Base-by-base conservation (phyloP, 1,140 invertebrate species). In the Ceratosolen fusciceps region DNA sequence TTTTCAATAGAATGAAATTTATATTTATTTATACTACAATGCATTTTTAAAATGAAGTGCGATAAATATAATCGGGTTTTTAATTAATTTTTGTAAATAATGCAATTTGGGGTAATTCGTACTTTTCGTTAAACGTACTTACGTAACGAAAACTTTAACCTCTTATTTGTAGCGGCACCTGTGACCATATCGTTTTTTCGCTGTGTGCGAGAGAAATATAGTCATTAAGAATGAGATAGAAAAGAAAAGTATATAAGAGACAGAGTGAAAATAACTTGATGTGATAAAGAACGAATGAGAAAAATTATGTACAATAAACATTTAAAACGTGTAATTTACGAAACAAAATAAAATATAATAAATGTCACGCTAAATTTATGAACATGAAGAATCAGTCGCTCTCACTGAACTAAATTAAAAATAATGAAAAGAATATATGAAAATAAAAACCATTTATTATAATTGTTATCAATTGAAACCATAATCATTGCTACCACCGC, bases 11-110 rank as follows among this genome's bases (percentile, higher is more conserved):
- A 80, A 47, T 58, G 34, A 72, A 65, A 73, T 39, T 24, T 56
- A 49, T 72, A 68, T 54, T 54, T 29, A 54, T 43, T 39, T 39
- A 70, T 39, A 76, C 24, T 56, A 37, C 19, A 43, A 34, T 68
- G 49, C 49, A 43, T 77, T 71, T 77, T 71, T 60, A 58, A 77
- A 68, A 68, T 26, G 26, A 78, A 67, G n/a, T 24, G 54, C 19
- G 24, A 52, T 31, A 52, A 79, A 73, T 39, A 19, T 29, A 43
- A 24, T 16, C 29, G 56, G 58, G 58, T 80, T 75, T 75, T 75
- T 68, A 80, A 75, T 75, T 19, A 76, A 75, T 71, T 80, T 80
- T 80, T 80, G 73, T 80, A 80, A n/a, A 80, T 80, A 75, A 68
- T 24, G 16, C 39, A 56, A 74, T 74, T 34, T 34, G 31, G 31